Evolutionary conservation across 2,888 invertebrate genomes (phyloP).

Genomic region (Platycnemis pennipes): DNA sequence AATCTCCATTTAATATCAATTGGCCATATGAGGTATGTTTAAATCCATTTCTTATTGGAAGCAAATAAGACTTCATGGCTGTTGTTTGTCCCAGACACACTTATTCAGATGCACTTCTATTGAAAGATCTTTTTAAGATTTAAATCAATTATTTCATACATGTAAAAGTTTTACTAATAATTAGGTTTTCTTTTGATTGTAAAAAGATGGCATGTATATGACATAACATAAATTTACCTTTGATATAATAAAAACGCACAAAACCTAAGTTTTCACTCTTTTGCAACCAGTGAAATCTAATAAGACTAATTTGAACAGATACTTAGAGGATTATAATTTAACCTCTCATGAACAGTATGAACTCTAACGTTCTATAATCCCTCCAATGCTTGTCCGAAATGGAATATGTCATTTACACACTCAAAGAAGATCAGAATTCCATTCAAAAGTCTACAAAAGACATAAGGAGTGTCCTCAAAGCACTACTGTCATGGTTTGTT

Average conservation of each 20-base stretch:
- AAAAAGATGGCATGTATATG: conserved; percentile 61
- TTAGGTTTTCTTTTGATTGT: conserved; percentile 64
- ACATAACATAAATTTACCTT: conserved; percentile 64
- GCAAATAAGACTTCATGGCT: conserved; percentile 49
- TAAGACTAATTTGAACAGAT: conserved; percentile 65
- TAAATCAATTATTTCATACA: conserved; percentile 64
- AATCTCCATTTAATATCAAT: conserved; percentile 23
- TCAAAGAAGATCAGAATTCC: conserved; percentile 58
- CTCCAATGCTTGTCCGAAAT: conserved; percentile 60
- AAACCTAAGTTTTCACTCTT: conserved; percentile 58
- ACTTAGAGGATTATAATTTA: conserved; percentile 44
- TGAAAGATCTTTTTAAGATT: conserved; percentile 54
- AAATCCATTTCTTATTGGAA: conserved; percentile 47
- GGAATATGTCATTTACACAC: conserved; percentile 56
- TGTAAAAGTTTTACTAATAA: conserved; percentile 48
- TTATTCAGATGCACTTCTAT: conserved; percentile 52
- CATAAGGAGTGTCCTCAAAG: conserved; percentile 55
- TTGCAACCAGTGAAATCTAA: conserved; percentile 59
- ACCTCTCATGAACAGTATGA: conserved; percentile 63
- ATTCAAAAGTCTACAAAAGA: conserved; percentile 58
- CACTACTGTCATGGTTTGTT: conserved; percentile 54
- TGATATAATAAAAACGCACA: conserved; percentile 62
- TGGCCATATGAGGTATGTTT: conserved; percentile 42
- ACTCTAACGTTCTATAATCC: conserved; percentile 67
- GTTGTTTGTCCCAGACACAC: conserved; percentile 46